Base-by-base conservation (phyloP, 2,888 invertebrate species). In the Salticus scenicus region DNA sequence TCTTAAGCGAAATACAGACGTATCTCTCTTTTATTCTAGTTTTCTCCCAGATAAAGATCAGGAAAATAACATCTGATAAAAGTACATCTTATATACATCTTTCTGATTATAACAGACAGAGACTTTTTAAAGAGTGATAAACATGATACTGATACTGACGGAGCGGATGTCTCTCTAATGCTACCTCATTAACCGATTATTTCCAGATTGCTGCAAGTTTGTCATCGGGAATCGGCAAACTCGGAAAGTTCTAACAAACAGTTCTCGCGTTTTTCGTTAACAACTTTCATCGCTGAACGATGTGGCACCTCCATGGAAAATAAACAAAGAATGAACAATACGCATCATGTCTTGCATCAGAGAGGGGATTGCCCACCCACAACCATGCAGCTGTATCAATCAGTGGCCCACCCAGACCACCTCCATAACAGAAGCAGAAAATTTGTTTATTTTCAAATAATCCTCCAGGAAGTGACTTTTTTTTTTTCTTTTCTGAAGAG, bases 381-480 rank as follows among this genome's bases (percentile, higher is more conserved):
- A 37, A n/a, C 37, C 24, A 12, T 28, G 71, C 81, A 81, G 81
- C 81, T 81, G 81, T 37, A 12, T 74, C 57, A 81, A 81, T 81
- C 51, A 76, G 66, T 76, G 63, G 63, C 27, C 71, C 66, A 69
- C 72, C 28, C 69, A 66, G 82, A 83, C 76, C 82, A 76, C 82
- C 82, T 75, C 20, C 8, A 57, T 47, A 17, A 47, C 24, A 24
- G 24, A 57, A 5, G 20, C 24, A 24, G 57, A 24, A 24, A 24
- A 24, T 57, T 20, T 57, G 57, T 57, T 57, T 57, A 57, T 57
- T 57, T 57, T 57, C 24, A 24, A 57, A 57, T 57, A n/a, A 57
- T 37, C 37, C 10, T 4, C 4, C 4, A 10, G 37, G 37, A 37
- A 37, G 37, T n/a, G 10, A 37, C 37, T 37, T 7, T 37, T 37